Evolutionary conservation across 2,888 invertebrate genomes (phyloP).

Genomic region (Encarsia formosa): DNA sequence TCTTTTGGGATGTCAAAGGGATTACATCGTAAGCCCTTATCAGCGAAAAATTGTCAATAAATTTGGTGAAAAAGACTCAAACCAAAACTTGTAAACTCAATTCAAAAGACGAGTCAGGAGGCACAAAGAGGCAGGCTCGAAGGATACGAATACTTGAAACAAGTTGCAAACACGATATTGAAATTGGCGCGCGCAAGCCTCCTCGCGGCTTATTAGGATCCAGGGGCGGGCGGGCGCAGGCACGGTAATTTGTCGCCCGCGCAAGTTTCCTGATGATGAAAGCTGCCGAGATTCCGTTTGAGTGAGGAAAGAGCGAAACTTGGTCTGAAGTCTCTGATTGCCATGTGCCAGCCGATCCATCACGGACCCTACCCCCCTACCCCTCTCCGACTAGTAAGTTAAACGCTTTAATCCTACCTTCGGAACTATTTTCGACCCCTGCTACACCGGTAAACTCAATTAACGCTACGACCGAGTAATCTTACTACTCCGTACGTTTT

Average conservation of each 20-base stretch:
- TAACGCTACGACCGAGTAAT: conserved; percentile 19
- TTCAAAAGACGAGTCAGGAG: not conserved
- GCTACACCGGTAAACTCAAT: conserved; percentile 14
- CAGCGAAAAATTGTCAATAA: no score
- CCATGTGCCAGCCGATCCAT: conserved; percentile 7
- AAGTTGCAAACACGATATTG: conserved; percentile 20
- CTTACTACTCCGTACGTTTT: not conserved
- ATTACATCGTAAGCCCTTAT: no score
- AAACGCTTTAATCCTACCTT: conserved; percentile 8
- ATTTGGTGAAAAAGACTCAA: no score
- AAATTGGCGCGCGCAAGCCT: conserved; percentile 3
- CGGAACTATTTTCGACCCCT: not conserved
- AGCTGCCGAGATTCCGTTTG: conserved; percentile 1
- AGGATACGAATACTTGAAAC: no score
- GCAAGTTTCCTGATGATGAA: conserved; percentile 38
- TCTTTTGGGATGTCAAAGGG: no score
- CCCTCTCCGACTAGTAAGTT: not conserved
- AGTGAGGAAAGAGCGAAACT: not conserved
- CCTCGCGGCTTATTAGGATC: conserved; percentile 38
- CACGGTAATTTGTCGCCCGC: conserved; percentile 42
- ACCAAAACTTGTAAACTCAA: not conserved
- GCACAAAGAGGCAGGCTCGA: no score
- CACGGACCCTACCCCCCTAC: not conserved
- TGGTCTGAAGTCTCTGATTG: conserved; percentile 19
- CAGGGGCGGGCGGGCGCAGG: no score